A percentile compares a stretch with the other conserved stretches of the same genome.
phyloP scores from a whole-genome alignment of 64 coral and sea anemone genomes.

The Acropora yongei region DNA sequence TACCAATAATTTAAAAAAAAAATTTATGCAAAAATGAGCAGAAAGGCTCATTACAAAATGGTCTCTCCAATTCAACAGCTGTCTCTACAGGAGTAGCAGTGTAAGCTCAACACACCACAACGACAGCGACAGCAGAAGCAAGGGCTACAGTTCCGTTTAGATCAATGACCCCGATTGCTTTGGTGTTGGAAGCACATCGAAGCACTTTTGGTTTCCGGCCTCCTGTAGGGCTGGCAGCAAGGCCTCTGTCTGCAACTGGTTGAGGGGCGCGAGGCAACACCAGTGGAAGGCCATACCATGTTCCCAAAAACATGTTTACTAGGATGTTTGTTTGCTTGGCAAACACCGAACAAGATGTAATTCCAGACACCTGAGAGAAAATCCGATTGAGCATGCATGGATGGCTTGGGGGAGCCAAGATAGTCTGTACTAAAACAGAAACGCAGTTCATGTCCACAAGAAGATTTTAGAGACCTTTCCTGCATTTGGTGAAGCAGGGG shows the following conservation, averaged over 20 bases:
- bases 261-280: background rate
- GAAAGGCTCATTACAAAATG: conserved; percentile 1
- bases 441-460: background rate
- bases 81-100: background rate
- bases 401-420: background rate
- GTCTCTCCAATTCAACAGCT: background rate
- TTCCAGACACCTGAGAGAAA: background rate
- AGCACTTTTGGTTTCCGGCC: background rate
- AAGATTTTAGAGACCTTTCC: conserved; percentile 10
- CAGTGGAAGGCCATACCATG: too few species aligned
- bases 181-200: background rate
- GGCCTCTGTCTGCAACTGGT: background rate
- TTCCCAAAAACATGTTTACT: background rate
- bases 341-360: background rate
- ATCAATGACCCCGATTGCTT: background rate
- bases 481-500: background rate
- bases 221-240: background rate
- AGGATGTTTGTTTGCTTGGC: background rate
- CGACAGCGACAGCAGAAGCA: background rate
- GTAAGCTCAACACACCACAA: background rate
- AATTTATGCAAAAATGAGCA: background rate
- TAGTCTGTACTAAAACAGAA: conserved; percentile 2
- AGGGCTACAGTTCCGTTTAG: background rate
- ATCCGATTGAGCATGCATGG: background rate
- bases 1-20: background rate